Percentiles rank a stretch among this genome's conserved stretches.
phyloP scores from a whole-genome alignment of 2,113 vertebrate species.

The Sphyrna mokarran region DNA sequence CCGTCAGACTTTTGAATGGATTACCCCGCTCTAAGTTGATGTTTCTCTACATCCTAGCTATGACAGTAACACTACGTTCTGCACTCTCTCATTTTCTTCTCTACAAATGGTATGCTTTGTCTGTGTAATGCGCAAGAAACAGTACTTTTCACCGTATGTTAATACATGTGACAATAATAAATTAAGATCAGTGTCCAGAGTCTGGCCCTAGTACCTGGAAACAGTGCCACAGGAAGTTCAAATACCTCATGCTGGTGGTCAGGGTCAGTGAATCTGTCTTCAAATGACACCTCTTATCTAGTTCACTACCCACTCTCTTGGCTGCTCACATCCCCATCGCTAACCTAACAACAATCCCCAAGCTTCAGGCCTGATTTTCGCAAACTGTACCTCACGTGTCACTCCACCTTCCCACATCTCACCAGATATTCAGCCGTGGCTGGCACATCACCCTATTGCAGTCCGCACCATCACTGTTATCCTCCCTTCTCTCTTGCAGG shows the following conservation, averaged over 20 bases:
- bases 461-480: too few species aligned
- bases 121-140: too few species aligned
- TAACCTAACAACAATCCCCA: neutral
- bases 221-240: neutral
- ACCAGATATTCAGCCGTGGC: neutral
- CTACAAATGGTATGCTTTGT: too few species aligned
- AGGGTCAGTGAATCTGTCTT: neutral
- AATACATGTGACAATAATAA: neutral
- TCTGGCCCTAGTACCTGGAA: neutral
- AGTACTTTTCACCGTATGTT: too few species aligned
- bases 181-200: neutral
- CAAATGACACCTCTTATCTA: neutral
- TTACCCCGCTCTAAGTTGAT: too few species aligned
- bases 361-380: neutral
- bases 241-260: neutral
- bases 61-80: too few species aligned
- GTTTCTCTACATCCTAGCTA: too few species aligned
- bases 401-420: neutral
- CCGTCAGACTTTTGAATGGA: too few species aligned
- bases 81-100: too few species aligned
- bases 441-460: neutral
- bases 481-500: neutral
- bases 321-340: neutral
- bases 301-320: neutral
- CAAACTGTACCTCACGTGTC: neutral